phyloP scores from a whole-genome alignment of 2,888 invertebrate genomes.

The Charanyca ferruginea region DNA sequence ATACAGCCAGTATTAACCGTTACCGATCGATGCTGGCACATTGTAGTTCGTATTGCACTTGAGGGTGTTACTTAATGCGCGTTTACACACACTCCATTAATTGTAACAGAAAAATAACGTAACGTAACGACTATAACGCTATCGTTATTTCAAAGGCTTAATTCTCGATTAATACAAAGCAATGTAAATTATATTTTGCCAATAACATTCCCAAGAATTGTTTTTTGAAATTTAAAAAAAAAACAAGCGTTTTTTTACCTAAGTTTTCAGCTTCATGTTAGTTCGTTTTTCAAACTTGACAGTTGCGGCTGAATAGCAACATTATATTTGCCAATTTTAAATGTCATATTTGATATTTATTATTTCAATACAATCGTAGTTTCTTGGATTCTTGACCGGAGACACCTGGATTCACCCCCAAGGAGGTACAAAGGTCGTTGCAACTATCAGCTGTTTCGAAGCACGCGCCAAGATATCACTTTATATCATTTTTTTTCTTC shows the following conservation, averaged over 20 bases:
- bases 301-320: conserved; percentile 10
- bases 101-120: too few species aligned
- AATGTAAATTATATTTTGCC: too few species aligned
- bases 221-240: too few species aligned
- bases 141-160: too few species aligned
- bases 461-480: conserved; percentile 64
- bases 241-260: too few species aligned
- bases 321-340: conserved; percentile 1
- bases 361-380: conserved; percentile 3
- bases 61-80: conserved; percentile 35
- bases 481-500: conserved; percentile 44
- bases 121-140: too few species aligned
- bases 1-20: conserved; percentile 53
- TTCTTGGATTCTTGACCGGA: conserved; percentile 26
- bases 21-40: conserved; percentile 64
- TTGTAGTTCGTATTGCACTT: conserved; percentile 40
- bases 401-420: conserved; percentile 51
- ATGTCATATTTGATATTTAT: not conserved
- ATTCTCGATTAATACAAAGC: too few species aligned
- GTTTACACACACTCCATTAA: too few species aligned
- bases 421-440: conserved; percentile 50
- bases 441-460: conserved; percentile 47
- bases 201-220: too few species aligned
- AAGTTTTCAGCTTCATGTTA: too few species aligned
- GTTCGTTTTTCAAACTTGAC: not conserved